phyloP scores from a whole-genome alignment of 1,140 invertebrate genomes.

The Thaumetopoea pityocampa region DNA sequence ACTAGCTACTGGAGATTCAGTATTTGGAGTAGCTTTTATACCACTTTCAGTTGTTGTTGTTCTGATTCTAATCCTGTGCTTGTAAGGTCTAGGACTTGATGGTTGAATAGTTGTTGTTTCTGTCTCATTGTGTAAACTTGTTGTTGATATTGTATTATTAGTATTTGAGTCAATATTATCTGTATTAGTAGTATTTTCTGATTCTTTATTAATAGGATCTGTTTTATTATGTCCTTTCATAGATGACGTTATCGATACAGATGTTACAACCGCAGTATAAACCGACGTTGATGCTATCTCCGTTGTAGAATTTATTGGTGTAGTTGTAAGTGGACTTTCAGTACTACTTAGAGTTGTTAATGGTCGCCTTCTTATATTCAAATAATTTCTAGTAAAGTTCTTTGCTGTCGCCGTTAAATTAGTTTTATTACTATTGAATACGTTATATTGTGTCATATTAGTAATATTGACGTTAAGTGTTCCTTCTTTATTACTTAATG shows the following conservation, averaged over 20 bases:
- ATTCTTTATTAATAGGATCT: slow-evolving; percentile 35
- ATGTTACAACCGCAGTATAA: slow-evolving; percentile 74
- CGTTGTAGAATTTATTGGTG: slow-evolving; percentile 44
- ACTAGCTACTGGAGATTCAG: slow-evolving; percentile 28
- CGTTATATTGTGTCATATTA: slow-evolving; percentile 27
- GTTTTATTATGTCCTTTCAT: slow-evolving; percentile 68
- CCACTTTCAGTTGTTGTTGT: slow-evolving; percentile 54
- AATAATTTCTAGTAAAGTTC: slow-evolving; percentile 59
- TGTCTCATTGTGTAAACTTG: slow-evolving; percentile 39
- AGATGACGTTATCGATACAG: slow-evolving; percentile 72
- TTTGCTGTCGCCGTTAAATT: slow-evolving; percentile 31
- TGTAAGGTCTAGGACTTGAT: slow-evolving; percentile 34
- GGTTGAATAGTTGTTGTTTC: slow-evolving; percentile 31
- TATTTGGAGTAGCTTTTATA: slow-evolving; percentile 28
- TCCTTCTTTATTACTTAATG: slow-evolving; percentile 24
- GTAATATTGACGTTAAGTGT: slow-evolving; percentile 18
- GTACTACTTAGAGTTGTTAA: slow-evolving; percentile 43
- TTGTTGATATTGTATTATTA: slow-evolving; percentile 34
- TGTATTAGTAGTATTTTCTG: slow-evolving; percentile 36
- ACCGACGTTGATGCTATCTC: slow-evolving; percentile 65
- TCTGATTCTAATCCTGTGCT: slow-evolving; percentile 56
- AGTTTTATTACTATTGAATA: slow-evolving; percentile 31
- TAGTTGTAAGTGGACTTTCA: slow-evolving; percentile 33
- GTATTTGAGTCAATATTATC: slow-evolving; percentile 25
- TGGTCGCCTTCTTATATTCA: slow-evolving; percentile 52